These are phyloP conservation scores for Empis livida DNA, from an alignment of 2,888 invertebrate genomes.

Conservation along the genomic window DNA sequence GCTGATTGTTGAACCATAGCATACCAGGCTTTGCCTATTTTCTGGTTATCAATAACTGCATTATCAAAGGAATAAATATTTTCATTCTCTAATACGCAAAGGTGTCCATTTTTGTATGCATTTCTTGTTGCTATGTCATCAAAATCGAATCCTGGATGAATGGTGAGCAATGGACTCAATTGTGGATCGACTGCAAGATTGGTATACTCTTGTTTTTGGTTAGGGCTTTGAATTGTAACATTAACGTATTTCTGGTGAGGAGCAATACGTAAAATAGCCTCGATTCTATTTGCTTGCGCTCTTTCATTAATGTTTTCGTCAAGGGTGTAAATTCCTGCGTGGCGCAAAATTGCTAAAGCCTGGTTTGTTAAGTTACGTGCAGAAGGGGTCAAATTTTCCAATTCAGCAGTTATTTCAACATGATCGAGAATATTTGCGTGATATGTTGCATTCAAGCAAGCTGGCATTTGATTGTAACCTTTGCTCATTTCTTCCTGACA, in stretches of 20 bases:
- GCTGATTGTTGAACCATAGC: conserved; percentile 42
- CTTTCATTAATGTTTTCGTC: conserved; percentile 38
- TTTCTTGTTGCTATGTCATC: conserved; percentile 27
- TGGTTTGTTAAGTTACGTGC: conserved; percentile 38
- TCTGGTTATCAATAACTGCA: conserved; percentile 41
- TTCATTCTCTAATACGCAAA: conserved; percentile 47
- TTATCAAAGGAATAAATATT: conserved; percentile 52
- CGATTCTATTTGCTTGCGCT: conserved; percentile 37
- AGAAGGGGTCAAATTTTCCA: conserved; percentile 39
- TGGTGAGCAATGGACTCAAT: conserved; percentile 33
- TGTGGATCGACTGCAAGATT: conserved; percentile 36
- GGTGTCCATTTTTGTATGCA: conserved; percentile 16
- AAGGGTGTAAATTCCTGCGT: conserved; percentile 38
- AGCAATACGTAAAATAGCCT: conserved; percentile 36
- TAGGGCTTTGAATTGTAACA: conserved; percentile 37
- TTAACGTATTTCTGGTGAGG: conserved; percentile 38
- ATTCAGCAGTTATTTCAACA: conserved; percentile 37
- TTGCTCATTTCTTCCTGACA: conserved; percentile 34
- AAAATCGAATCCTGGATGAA: conserved; percentile 34
- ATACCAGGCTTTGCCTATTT: conserved; percentile 45
- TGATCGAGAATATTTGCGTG: conserved; percentile 42
- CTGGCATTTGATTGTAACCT: conserved; percentile 43
- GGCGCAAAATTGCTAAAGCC: conserved; percentile 36
- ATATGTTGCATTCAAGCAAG: conserved; percentile 44
- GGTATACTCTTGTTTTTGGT: conserved; percentile 31